Evolutionary conservation across 2,888 invertebrate species (phyloP).

Genomic region (Eugnorisma glareosa): DNA sequence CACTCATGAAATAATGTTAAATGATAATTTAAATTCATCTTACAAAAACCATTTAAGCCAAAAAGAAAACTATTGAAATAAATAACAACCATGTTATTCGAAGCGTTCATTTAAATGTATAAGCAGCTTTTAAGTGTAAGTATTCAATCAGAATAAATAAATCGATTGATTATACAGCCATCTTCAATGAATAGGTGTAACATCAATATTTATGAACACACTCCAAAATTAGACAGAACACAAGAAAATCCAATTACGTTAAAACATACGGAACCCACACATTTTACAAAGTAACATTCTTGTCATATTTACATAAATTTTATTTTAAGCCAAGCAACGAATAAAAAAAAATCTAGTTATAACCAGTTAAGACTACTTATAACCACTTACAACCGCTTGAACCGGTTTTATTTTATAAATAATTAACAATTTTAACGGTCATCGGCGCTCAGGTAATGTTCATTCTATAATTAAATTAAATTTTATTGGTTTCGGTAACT

Average conservation of each 20-base stretch:
- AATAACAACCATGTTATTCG: not conserved
- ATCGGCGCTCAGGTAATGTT: conserved; percentile 40
- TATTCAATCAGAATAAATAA: conserved; percentile 37
- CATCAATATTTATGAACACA: conserved; percentile 49
- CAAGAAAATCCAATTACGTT: conserved; percentile 45
- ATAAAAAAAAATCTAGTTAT: conserved; percentile 41
- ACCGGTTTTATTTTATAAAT: conserved; percentile 47
- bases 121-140: conserved; percentile 22
- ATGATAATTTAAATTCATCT: not conserved
- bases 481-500: conserved; percentile 57
- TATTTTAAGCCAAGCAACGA: conserved; percentile 29
- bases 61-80: not conserved
- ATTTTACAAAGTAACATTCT: conserved; percentile 37
- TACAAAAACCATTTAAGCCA: conserved; percentile 9
- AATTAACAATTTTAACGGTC: conserved; percentile 41
- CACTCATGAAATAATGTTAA: not conserved
- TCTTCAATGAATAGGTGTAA: conserved; percentile 15
- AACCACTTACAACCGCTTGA: conserved; percentile 26
- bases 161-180: conserved; percentile 34
- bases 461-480: conserved; percentile 60
- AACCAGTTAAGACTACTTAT: conserved; percentile 36
- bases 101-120: conserved; percentile 4
- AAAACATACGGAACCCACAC: conserved; percentile 50
- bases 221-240: conserved; percentile 34
- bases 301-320: conserved; percentile 46